Evolutionary conservation across 2,113 vertebrate species (phyloP).

Genomic region (Platichthys flesus): DNA sequence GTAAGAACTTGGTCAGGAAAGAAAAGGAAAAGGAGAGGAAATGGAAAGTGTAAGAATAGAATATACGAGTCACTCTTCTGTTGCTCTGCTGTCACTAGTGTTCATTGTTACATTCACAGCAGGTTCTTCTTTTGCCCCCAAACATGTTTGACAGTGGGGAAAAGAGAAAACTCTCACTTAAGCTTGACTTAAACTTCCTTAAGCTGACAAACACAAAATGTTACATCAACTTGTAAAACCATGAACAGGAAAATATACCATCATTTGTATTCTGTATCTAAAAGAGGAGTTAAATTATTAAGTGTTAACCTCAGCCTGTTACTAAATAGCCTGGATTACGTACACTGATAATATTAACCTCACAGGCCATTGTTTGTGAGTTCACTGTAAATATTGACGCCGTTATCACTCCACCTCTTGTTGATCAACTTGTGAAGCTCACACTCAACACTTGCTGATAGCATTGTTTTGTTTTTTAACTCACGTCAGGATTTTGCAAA

Average conservation of each 20-base stretch:
- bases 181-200: too few relatives aligned
- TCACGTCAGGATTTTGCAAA: slow-evolving; percentile 13
- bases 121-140: not conserved
- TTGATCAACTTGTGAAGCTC: slow-evolving; percentile 14
- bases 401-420: slow-evolving; percentile 6
- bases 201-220: not conserved
- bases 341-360: not conserved
- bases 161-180: not conserved
- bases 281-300: not conserved
- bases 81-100: slow-evolving; percentile 5
- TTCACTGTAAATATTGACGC: slow-evolving; percentile 25
- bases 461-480: not conserved
- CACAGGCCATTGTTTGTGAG: slow-evolving; percentile 16
- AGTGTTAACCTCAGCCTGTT: not conserved
- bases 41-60: not conserved
- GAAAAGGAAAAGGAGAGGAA: not conserved
- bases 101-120: not conserved
- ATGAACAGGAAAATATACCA: not conserved
- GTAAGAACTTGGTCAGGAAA: not conserved
- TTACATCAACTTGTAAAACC: not conserved
- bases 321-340: slow-evolving; percentile 4
- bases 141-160: not conserved
- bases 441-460: slow-evolving; percentile 18
- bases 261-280: not conserved
- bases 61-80: not conserved